Conservation (phyloP, 2,113 vertebrate species). For the Chloropsis cyanopogon region DNA sequence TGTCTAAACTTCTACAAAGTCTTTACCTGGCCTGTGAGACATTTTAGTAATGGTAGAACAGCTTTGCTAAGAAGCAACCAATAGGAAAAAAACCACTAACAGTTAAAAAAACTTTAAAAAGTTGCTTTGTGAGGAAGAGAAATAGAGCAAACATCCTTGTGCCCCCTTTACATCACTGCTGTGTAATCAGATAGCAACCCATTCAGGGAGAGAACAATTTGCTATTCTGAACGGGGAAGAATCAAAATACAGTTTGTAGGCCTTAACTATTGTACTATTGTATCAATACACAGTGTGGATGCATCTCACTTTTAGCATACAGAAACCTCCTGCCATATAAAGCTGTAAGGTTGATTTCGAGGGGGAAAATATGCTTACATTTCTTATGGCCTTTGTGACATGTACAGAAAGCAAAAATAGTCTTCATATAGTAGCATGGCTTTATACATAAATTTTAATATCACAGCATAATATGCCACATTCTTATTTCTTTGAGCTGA, state of each 20-base stretch:
- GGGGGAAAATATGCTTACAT: neutral
- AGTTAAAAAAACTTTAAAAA: neutral
- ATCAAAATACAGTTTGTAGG: neutral
- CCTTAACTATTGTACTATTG: neutral
- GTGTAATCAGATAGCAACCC: neutral
- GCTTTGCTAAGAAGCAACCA: neutral
- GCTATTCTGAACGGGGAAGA: neutral
- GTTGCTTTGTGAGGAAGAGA: neutral
- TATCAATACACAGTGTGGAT: rapidly evolving
- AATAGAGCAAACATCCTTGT: neutral
- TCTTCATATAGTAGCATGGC: neutral
- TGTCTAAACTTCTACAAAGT: neutral
- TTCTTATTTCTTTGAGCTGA: neutral
- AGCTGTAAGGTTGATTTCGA: neutral
- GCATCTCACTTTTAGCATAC: neutral
- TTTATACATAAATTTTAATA: neutral
- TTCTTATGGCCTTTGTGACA: neutral
- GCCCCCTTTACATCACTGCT: neutral
- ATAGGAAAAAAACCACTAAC: neutral
- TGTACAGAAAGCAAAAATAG: neutral
- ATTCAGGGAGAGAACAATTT: neutral
- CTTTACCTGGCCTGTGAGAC: neutral
- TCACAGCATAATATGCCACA: neutral
- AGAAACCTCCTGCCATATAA: neutral
- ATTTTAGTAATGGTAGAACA: neutral